Evolutionary conservation across 2,888 invertebrate species (phyloP), one percentile per base, ranked within the genome.

Genomic region (Patella caerulea): DNA sequence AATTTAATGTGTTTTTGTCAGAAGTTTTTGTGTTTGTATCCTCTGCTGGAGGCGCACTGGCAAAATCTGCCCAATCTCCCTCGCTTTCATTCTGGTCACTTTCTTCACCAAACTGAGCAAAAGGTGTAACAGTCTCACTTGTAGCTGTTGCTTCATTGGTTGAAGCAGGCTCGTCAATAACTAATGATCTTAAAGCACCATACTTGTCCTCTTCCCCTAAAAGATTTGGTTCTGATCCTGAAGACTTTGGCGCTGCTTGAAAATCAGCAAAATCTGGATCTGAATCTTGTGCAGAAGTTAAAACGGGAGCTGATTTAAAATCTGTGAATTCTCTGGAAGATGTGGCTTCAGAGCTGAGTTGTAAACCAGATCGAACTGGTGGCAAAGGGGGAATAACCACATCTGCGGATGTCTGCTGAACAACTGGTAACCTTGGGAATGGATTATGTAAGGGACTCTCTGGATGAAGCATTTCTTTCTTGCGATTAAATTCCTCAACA

Each of bases 171-270:
- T 59, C 79, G 17, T 80, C 81, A 24, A 84, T 75, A 11, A 81
- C 84, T 56, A 88, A 75, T 55, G 72, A 80, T 76, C 88, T 82
- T n/a, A 89, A 79, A 24, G 88, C 88, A 12, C 87, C 86, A 81
- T 89, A 89, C 76, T 86, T 88, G 78, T 89, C 89, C 76, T 88
- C 89, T 54, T 88, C 88, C 11, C 87, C 86, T 24, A 88, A 84
- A 17, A 88, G 79, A 76, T 85, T 83, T 71, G 77, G 73, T 2
- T 84, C 86, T 70, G 83, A 82, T 34, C 75, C 77, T 34, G 83
- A 79, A 75, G 55, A 24, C 17, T 17, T 71, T n/a, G 80, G 81
- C n/a, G 74, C 79, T 75, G 74, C 72, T 56, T 76, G 75, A 69
- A 81, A 80, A 24, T 80, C 80, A 29, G 80, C 69, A 54, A 78